phyloP scores from a whole-genome alignment of 2,888 invertebrate genomes.

The Eulithis testata region DNA sequence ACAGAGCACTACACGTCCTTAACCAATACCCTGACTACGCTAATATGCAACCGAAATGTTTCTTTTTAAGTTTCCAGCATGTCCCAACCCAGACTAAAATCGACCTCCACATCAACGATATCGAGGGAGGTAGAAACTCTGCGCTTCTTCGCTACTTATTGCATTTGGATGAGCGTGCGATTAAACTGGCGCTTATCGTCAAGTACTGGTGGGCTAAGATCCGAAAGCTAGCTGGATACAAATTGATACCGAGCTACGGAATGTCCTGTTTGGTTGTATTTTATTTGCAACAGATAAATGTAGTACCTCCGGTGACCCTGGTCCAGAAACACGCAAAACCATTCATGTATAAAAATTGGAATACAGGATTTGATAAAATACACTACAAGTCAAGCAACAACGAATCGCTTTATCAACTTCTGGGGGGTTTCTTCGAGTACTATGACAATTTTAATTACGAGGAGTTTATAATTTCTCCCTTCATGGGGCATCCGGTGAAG shows the following conservation, averaged over 20 bases:
- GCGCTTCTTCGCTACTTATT: slow-evolving; percentile 38
- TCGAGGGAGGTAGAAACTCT: slow-evolving; percentile 28
- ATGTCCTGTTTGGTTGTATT: slow-evolving; percentile 20
- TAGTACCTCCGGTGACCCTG: slow-evolving; percentile 14
- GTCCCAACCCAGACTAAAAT: slow-evolving; percentile 9
- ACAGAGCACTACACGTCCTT: slow-evolving; percentile 1
- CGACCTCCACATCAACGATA: slow-evolving; percentile 9
- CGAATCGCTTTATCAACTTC: slow-evolving; percentile 24
- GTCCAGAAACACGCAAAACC: slow-evolving; percentile 21
- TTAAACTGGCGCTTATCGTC: slow-evolving; percentile 6
- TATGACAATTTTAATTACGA: slow-evolving; percentile 34
- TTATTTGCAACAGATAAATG: slow-evolving; percentile 22
- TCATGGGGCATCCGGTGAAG: slow-evolving; percentile 12
- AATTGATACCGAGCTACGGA: slow-evolving; percentile 11
- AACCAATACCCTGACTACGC: slow-evolving; percentile 2
- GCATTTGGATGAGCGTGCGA: slow-evolving; percentile 18
- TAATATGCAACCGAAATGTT: background rate
- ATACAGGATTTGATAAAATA: slow-evolving; percentile 24
- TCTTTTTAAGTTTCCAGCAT: background rate
- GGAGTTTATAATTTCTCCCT: slow-evolving; percentile 15
- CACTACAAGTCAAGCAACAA: slow-evolving; percentile 12
- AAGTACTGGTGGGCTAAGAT: slow-evolving; percentile 19
- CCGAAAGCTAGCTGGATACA: background rate
- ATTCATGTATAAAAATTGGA: slow-evolving; percentile 11
- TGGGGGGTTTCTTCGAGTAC: slow-evolving; percentile 46